Base-by-base conservation (phyloP, 2,888 invertebrate species). In the Nipponacmea schrenckii region DNA sequence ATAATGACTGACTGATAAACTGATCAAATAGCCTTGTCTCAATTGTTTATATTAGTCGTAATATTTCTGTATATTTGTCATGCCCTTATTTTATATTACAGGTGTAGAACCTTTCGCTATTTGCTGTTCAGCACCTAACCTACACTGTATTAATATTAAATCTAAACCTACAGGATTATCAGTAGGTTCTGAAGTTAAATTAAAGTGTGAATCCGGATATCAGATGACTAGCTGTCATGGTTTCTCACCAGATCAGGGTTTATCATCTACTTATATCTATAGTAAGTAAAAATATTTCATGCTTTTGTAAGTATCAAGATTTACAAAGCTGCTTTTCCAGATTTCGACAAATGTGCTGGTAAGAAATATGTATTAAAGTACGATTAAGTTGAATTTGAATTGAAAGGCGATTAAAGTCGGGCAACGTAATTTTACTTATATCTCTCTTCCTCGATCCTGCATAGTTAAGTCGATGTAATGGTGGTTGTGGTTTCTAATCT, bases 51-150 rank as follows among this genome's bases (percentile, higher is more conserved):
- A n/a, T 48, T 17, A 4, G 0, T 48, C 3, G 14, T n/a, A n/a
- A 7, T 48, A 2, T 48, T n/a, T 48, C 4, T 48, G n/a, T 14
- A 5, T 17, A 48, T 17, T 48, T 2, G n/a, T 48, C n/a, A 48
- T 48, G 48, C n/a, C n/a, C 15, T 48, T 48, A n/a, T 20, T 56
- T 0, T 56, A 56, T 31, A 17, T 24, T 50, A 44, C 26, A 76
- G 76, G 68, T 45, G 71, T 72, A 14, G 72, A 69, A 64, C 62
- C 70, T 20, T 76, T 69, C 27, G 76, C 70, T n/a, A 71, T 74
- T 0, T 76, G 76, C 46, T 76, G 76, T 48, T 24, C 62, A 12
- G 74, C 74, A 5, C 72, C 76, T 14, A 65, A 66, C 27, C 56
- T 74, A 46, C 20, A 62, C 24, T 76, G 76, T 68, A 20, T 46